Evolutionary conservation across 2,113 vertebrate genomes (phyloP).

Genomic region (Oplegnathus fasciatus): DNA sequence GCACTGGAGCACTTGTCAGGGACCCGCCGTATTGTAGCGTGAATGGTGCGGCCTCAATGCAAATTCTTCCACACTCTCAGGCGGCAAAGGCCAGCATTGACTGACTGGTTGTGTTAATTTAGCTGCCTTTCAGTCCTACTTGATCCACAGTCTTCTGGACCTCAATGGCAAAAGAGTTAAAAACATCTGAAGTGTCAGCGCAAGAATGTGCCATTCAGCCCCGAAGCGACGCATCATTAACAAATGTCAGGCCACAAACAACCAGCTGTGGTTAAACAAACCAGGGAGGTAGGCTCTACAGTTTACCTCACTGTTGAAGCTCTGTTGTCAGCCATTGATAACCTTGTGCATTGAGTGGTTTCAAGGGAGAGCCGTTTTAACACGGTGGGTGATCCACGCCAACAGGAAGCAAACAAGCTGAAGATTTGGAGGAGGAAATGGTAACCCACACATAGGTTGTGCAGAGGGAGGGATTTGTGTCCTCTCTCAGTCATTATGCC

Average conservation of each 20-base stretch:
- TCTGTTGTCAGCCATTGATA: slow-evolving; percentile 64
- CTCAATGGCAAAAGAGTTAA: slow-evolving; percentile 76
- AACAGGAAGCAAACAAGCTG: slow-evolving; percentile 67
- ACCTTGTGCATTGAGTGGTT: slow-evolving; percentile 56
- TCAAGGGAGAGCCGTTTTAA: slow-evolving; percentile 48
- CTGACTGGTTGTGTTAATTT: slow-evolving; percentile 81
- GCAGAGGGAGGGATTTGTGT: slow-evolving; percentile 23
- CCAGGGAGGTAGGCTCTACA: slow-evolving; percentile 45
- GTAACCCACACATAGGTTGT: slow-evolving; percentile 59
- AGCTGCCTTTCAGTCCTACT: slow-evolving; percentile 79
- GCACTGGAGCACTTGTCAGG: slow-evolving; percentile 72
- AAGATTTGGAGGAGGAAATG: slow-evolving; percentile 47
- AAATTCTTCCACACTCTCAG: slow-evolving; percentile 80
- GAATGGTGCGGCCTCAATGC: slow-evolving; percentile 76
- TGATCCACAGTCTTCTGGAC: slow-evolving; percentile 68
- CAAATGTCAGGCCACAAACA: slow-evolving; percentile 76
- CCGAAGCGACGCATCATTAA: slow-evolving; percentile 69
- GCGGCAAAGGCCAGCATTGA: slow-evolving; percentile 77
- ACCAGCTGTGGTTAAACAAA: slow-evolving; percentile 72
- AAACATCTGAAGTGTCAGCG: slow-evolving; percentile 72
- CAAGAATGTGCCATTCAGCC: slow-evolving; percentile 76
- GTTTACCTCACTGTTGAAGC: slow-evolving; percentile 50
- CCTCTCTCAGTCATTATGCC: slow-evolving; percentile 45
- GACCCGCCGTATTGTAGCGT: slow-evolving; percentile 74
- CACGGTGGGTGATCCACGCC: slow-evolving; percentile 71